Evolutionary conservation across 2,797 vertebrate species (phyloP).

Genomic region (Sylvilagus floridanus): DNA sequence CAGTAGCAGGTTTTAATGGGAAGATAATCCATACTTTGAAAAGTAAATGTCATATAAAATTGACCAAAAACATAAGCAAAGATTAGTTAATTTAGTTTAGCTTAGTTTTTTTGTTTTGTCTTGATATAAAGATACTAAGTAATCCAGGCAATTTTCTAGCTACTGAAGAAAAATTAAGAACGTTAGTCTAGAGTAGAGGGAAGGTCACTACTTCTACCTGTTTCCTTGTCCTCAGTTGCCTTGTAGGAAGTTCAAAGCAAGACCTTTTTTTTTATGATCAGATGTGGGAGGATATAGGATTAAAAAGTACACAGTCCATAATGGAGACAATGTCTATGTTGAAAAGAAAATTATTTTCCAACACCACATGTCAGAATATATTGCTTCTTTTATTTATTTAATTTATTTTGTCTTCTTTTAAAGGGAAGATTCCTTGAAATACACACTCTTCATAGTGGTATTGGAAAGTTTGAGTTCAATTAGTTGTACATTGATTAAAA

Average conservation of each 20-base stretch:
- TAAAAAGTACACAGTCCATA: neutral
- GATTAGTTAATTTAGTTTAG: neutral
- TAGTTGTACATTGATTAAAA: slow-evolving; percentile 38
- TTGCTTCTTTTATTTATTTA: neutral
- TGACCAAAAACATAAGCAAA: neutral
- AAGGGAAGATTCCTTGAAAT: slow-evolving; percentile 52
- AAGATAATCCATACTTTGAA: slow-evolving; percentile 49
- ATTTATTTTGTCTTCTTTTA: neutral
- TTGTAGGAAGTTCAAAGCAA: slow-evolving; percentile 29
- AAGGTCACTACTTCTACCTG: neutral
- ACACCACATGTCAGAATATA: neutral
- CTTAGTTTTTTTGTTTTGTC: neutral
- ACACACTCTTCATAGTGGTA: neutral
- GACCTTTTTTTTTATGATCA: neutral
- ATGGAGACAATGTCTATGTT: neutral
- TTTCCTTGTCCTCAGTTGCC: neutral
- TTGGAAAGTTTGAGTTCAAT: slow-evolving; percentile 9
- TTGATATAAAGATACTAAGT: neutral
- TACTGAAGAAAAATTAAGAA: slow-evolving; percentile 9
- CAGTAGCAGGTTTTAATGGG: slow-evolving; percentile 32
- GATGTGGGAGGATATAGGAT: neutral
- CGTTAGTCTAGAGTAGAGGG: neutral
- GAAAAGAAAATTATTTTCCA: slow-evolving; percentile 16
- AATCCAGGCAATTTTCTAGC: neutral
- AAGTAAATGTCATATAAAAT: slow-evolving; percentile 56